Evolutionary conservation across 2,797 vertebrate species (phyloP), one percentile per base, ranked within the genome.

Genomic region (Myiothlypis chrysogaster): DNA sequence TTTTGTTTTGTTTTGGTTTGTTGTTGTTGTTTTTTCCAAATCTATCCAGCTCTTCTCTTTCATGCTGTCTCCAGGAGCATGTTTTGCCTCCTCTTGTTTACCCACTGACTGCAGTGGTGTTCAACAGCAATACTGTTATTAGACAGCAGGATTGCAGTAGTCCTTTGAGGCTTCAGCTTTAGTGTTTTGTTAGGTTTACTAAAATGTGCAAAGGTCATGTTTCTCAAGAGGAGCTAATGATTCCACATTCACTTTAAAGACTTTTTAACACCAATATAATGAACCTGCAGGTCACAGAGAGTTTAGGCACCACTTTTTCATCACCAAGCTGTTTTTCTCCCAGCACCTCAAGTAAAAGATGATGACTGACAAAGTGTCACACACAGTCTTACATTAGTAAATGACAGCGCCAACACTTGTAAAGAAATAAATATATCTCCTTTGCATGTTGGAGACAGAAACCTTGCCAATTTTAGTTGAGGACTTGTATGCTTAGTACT

Each of bases 361-460:
- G 43, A 53, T 81, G 85, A 87, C 57, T 83, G 86, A 92, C 66
- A 91, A 92, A 94, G 80, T 64, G 12, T 87, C 61, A 60, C 59
- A 59, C 34, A 63, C 11, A 39, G 20, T 69, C 65, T 87, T 75
- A 73, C 22, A 64, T 79, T 75, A 93, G 49, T 63, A 94, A 87
- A 86, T 41, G n/a, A 86, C 71, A 94, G 56, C 4, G 50, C 41
- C 68, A 89, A 86, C 12, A 39, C 30, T 82, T n/a, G 8, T 41
- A 75, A 92, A 59, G 55, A 50, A 88, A 92, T 65, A 84, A 55
- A 70, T 9, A 46, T 1, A 61, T 57, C 35, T 64, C 16, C 57
- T 95, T 94, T 88, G 35, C 50, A 86, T 83, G 63, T 72, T 84
- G 46, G 72, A 95, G 59, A 46, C 34, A 82, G 72, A 94, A 93